A percentile compares a stretch with the other conserved stretches of the same genome.
phyloP scores from a whole-genome alignment of 2,888 invertebrate genomes.

The Sarcophaga subvicina region DNA sequence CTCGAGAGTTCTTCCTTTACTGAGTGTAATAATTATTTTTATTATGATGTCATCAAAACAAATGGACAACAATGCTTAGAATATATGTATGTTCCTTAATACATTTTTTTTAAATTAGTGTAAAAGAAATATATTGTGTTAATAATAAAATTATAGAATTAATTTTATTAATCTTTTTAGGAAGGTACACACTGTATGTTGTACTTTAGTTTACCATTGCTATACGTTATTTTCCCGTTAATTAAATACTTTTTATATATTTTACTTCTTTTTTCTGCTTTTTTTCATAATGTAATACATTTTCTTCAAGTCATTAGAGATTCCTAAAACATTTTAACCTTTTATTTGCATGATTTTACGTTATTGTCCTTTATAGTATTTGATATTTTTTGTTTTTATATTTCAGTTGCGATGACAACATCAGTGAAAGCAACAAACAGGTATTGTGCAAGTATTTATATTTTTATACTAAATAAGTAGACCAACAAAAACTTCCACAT shows the following conservation, averaged over 20 bases:
- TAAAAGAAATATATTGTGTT: too few species aligned
- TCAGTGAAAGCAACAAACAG: conserved; percentile 46
- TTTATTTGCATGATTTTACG: conserved; percentile 40
- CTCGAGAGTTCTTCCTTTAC: conserved; percentile 11
- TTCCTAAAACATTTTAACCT: conserved; percentile 48
- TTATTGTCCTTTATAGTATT: conserved; percentile 14
- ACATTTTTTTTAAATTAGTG: neutral
- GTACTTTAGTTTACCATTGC: neutral
- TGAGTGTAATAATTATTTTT: neutral
- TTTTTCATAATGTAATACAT: conserved; percentile 1
- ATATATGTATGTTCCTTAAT: neutral
- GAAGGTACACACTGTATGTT: conserved; percentile 1
- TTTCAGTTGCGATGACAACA: conserved; percentile 65
- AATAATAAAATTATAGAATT: too few species aligned
- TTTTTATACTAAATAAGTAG: neutral
- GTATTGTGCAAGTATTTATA: neutral
- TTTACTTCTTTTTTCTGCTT: conserved; percentile 22
- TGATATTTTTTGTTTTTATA: conserved; percentile 19
- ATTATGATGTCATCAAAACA: conserved; percentile 62
- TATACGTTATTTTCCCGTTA: neutral
- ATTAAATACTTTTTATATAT: neutral
- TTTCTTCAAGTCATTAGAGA: conserved; percentile 38
- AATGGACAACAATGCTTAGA: conserved; percentile 25
- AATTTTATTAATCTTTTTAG: neutral
- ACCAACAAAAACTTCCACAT: neutral